Evolutionary conservation across 2,113 vertebrate species (phyloP).

Genomic region (Scalopus aquaticus): DNA sequence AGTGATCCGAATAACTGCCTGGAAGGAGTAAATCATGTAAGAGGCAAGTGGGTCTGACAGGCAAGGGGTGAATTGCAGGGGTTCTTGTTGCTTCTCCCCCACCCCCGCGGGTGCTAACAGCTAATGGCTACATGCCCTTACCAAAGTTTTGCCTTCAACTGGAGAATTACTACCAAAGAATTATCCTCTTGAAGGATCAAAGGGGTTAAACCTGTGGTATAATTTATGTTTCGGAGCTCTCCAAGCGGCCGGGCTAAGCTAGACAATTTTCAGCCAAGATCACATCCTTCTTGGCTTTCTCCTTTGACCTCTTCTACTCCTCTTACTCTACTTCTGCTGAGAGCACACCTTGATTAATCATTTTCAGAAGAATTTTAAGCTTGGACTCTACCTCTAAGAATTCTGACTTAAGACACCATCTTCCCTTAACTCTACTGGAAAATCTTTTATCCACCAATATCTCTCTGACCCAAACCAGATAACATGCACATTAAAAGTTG

Average conservation of each 20-base stretch:
- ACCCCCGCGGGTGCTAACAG: background rate
- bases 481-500: background rate
- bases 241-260: background rate
- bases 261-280: background rate
- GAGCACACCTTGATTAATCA: background rate
- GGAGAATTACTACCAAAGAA: background rate
- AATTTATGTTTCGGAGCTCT: background rate
- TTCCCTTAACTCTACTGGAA: background rate
- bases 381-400: background rate
- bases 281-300: background rate
- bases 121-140: background rate
- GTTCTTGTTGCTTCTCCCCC: rapidly evolving
- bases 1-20: background rate
- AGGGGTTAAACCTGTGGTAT: background rate
- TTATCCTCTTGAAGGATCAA: background rate
- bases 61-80: background rate
- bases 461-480: background rate
- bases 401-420: background rate
- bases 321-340: background rate
- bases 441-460: background rate
- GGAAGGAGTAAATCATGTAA: background rate
- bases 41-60: background rate
- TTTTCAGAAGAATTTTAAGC: background rate
- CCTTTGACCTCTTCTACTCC: background rate
- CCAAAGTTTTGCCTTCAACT: background rate